These are phyloP conservation scores for Actinostola sp. DNA, from an alignment of 92 coral and sea anemone species.

Conservation along the genomic window DNA sequence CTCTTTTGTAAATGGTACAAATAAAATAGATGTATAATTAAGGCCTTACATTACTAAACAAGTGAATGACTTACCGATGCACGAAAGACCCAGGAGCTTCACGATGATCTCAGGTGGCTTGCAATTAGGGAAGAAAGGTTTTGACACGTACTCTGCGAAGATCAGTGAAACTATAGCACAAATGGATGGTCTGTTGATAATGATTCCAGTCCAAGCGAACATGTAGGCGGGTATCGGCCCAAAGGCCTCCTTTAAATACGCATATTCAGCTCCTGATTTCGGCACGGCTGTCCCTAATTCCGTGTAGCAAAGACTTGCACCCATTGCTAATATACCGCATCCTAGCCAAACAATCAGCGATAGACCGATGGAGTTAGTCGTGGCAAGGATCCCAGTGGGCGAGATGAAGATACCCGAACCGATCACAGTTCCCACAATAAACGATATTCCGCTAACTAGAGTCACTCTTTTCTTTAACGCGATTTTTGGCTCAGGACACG, in stretches of 20 bases:
- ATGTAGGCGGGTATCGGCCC: constrained; percentile 73
- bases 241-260: constrained; percentile 70
- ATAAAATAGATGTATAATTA: too few relatives aligned
- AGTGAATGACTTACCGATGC: constrained; percentile 62
- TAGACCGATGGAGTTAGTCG: constrained; percentile 66
- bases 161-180: constrained; percentile 74
- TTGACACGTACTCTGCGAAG: constrained; percentile 76
- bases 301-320: constrained; percentile 76
- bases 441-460: constrained; percentile 53
- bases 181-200: constrained; percentile 73
- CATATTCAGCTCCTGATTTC: constrained; percentile 81
- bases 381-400: constrained; percentile 69
- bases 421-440: constrained; percentile 84
- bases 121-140: constrained; percentile 77
- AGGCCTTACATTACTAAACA: too few relatives aligned
- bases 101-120: constrained; percentile 56
- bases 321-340: constrained; percentile 79
- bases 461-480: constrained; percentile 59
- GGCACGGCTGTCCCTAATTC: constrained; percentile 78
- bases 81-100: constrained; percentile 71
- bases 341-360: constrained; percentile 75
- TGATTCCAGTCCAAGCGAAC: constrained; percentile 78
- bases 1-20: too few relatives aligned
- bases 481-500: constrained; percentile 3
- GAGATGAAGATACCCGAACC: constrained; percentile 89